phyloP scores from a whole-genome alignment of 1,140 invertebrate genomes.

The Caenorhabditis tropicalis region DNA sequence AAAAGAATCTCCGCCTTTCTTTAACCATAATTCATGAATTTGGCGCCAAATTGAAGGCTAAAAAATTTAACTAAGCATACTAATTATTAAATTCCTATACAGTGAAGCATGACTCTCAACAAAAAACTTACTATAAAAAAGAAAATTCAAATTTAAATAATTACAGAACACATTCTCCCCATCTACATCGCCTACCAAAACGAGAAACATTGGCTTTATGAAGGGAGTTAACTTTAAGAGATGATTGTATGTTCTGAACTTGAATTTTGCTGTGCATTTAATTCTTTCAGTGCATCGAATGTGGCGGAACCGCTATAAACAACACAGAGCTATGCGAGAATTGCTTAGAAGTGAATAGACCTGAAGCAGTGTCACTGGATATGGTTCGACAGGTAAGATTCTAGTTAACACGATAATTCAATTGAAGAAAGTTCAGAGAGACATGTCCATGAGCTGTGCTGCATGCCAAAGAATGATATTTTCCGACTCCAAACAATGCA shows the following conservation, averaged over 20 bases:
- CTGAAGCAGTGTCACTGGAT: not conserved
- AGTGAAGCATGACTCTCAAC: not conserved
- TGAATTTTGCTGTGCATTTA: not conserved
- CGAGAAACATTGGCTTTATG: not conserved
- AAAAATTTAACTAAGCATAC: too few relatives aligned
- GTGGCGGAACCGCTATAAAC: not conserved
- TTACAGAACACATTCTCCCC: not conserved
- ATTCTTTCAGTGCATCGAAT: conserved; percentile 38
- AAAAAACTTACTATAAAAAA: not conserved
- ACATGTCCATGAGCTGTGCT: conserved; percentile 1
- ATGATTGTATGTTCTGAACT: conserved; percentile 32
- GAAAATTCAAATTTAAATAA: not conserved
- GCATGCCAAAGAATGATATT: not conserved
- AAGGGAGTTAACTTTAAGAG: not conserved
- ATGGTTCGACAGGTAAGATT: conserved; percentile 23
- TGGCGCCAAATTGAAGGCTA: conserved; percentile 23
- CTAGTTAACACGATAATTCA: not conserved
- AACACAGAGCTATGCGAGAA: conserved; percentile 28
- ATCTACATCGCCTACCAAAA: not conserved
- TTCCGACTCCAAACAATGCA: not conserved
- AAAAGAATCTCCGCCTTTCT: not conserved
- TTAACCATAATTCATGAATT: not conserved
- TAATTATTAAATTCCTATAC: not conserved
- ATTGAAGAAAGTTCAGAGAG: not conserved
- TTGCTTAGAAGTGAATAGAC: not conserved